Evolutionary conservation across 2,797 vertebrate genomes (phyloP), one percentile per base, ranked within the genome.

Genomic region (Mormyrops attenuatus): DNA sequence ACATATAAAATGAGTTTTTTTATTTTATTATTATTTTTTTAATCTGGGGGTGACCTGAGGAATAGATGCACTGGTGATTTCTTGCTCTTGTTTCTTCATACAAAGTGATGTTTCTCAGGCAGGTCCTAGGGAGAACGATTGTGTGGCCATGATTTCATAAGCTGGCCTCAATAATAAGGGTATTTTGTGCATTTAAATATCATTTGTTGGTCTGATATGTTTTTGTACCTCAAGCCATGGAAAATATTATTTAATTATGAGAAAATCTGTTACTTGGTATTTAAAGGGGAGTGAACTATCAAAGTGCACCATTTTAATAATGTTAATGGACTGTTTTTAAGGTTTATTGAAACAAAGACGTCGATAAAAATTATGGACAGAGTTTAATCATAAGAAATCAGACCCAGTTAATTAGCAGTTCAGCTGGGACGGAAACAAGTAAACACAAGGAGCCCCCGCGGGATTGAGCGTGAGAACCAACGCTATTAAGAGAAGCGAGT

Each of bases 371-470:
- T n/a, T 38, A 7, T 44, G 4, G 66, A 8, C 5, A n/a, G 38
- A 44, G 38, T 80, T 80, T 82, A n/a, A 82, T 82, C 3, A 47
- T n/a, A 47, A 44, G 73, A 41, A 80, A 47, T 82, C 77, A 82
- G 41, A 82, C 41, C 77, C 41, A 82, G 73, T 80, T 80, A 80
- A 80, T 80, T 80, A 80, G 44, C 17, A 80, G 41, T 82, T 82
- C 20, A 3, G 38, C 17, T 9, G 38, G 38, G 77, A 44, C 41
- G 11, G 41, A n/a, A 44, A 82, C 20, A n/a, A 82, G 20, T 82
- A 44, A 82, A 82, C 77, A 9, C 20, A n/a, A 47, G 38, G 6
- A 20, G 2, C 8, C 77, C 20, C 8, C 77, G 7, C 3, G 3
- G 73, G 77, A 47, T 11, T 82, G 77, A 9, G 17, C 20, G 8